A percentile compares a stretch with the other conserved stretches of the same genome.
Conservation (phyloP, 2,797 vertebrate species). For the Semotilus atromaculatus region DNA sequence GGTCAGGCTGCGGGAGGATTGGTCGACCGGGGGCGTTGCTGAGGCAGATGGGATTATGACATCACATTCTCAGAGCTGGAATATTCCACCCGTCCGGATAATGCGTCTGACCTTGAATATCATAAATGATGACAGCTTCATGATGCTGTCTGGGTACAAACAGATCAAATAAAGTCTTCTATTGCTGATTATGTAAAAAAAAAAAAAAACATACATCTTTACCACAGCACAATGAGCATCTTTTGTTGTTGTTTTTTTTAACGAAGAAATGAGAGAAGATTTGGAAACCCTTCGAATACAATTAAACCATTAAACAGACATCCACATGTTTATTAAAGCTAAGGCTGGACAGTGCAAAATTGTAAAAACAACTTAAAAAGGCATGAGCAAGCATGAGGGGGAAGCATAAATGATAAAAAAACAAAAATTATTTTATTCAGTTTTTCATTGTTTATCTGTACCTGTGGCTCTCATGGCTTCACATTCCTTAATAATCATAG, state of each 20-base stretch:
- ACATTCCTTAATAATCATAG: slow-evolving; percentile 12
- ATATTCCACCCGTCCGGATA: slow-evolving; percentile 46
- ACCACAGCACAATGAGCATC: not conserved
- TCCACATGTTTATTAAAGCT: slow-evolving; percentile 58
- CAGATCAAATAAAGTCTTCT: not conserved
- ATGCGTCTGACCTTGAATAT: slow-evolving; percentile 40
- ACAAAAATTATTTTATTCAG: slow-evolving; percentile 7
- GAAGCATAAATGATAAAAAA: slow-evolving; percentile 15
- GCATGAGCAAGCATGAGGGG: slow-evolving; percentile 58
- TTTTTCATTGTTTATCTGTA: slow-evolving; percentile 19
- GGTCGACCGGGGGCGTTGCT: slow-evolving; percentile 55
- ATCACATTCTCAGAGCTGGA: slow-evolving; percentile 48
- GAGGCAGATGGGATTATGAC: slow-evolving; percentile 64
- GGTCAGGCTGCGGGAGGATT: slow-evolving; percentile 67
- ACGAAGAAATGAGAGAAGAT: not conserved
- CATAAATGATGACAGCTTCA: slow-evolving; percentile 1
- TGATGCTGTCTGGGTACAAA: not conserved
- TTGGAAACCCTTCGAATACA: not conserved
- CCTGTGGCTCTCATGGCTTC: slow-evolving; percentile 8
- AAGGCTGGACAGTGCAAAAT: slow-evolving; percentile 54
- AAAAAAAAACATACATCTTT: not conserved
- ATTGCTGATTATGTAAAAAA: slow-evolving; percentile 11
- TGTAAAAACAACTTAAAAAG: slow-evolving; percentile 47
- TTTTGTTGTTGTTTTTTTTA: not conserved
- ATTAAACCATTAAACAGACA: slow-evolving; percentile 44